Evolutionary conservation across 2,888 invertebrate species (phyloP), one percentile per base, ranked within the genome.

Genomic region (Hybos culiciformis): DNA sequence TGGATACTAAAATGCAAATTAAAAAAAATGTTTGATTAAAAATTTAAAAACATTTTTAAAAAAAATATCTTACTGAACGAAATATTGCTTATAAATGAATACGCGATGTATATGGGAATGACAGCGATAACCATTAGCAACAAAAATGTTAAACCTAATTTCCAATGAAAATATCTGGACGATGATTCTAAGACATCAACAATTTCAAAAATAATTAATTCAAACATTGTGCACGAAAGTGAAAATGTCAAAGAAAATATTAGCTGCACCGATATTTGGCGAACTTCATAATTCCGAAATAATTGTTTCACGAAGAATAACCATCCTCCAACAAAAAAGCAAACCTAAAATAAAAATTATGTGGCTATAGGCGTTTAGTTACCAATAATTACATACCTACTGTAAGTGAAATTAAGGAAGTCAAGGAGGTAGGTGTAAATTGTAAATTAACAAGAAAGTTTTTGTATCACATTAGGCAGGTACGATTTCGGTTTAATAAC

Each of bases 181-280:
- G 85, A 86, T 17, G 88, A 78, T 61, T 94, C 91, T 49, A 98
- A 70, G 51, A 94, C 78, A 23, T 87, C 94, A 46, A 96, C 73
- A 52, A 98, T 98, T 72, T 99, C 98, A 70, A 99, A 99, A 61
- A 99, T 99, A 48, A 98, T 97, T 45, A 98, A 71, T 64, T 98
- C 97, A 67, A 98, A 99, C 92, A 98, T 93, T 3, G 94, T 92
- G 59, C 97, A 93, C 19, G 97, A 97, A 14, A 99, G 70, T 0
- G 97, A 85, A 62, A 98, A 91, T 26, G 94, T 98, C 20, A 84
- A 75, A 0, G 97, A 94, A 66, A 99, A 98, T 59, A 96, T 88
- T 5, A 97, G 70, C 63, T 97, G 91, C 3, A 98, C 94, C 46
- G 91, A 71, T 46, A 85, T 77, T 61, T 97, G 92, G 55, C 93